These are phyloP conservation scores for Onthophagus taurus DNA, from an alignment of 1,140 invertebrate genomes.

Conservation along the genomic window DNA sequence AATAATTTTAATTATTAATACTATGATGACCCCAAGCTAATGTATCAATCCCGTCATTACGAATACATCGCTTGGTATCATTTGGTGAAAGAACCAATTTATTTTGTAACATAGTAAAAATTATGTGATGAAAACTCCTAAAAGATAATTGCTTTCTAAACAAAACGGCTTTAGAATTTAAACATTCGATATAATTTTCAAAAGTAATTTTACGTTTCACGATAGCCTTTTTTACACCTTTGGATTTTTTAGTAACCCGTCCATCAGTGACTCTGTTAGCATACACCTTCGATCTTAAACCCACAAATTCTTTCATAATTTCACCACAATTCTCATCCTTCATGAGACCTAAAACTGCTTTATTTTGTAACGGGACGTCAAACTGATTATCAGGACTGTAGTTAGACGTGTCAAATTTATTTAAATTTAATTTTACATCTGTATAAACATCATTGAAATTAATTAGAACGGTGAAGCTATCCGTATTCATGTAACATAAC, in stretches of 20 bases:
- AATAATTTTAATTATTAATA: too few relatives aligned
- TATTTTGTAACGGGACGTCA: too few relatives aligned
- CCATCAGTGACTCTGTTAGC: constrained; percentile 20
- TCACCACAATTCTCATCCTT: too few relatives aligned
- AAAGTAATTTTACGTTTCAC: constrained; percentile 22
- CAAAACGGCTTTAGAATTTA: constrained; percentile 13
- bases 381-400: too few relatives aligned
- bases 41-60: constrained; percentile 7
- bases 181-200: constrained; percentile 22
- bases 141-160: constrained; percentile 11
- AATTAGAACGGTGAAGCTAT: too few relatives aligned
- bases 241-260: constrained; percentile 21
- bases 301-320: constrained; percentile 28
- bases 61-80: constrained; percentile 16
- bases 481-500: too few relatives aligned
- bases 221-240: constrained; percentile 25
- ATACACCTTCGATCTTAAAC: constrained; percentile 38
- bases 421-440: too few relatives aligned
- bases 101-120: constrained; percentile 20
- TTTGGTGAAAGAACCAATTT: constrained; percentile 19
- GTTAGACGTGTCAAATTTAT: too few relatives aligned
- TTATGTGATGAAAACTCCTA: constrained; percentile 17
- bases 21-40: constrained; percentile 14
- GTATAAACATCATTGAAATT: too few relatives aligned
- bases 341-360: constrained; percentile 41